These are phyloP conservation scores for Corythaeola cristata DNA, from an alignment of 2,113 vertebrate genomes.

Conservation along the genomic window DNA sequence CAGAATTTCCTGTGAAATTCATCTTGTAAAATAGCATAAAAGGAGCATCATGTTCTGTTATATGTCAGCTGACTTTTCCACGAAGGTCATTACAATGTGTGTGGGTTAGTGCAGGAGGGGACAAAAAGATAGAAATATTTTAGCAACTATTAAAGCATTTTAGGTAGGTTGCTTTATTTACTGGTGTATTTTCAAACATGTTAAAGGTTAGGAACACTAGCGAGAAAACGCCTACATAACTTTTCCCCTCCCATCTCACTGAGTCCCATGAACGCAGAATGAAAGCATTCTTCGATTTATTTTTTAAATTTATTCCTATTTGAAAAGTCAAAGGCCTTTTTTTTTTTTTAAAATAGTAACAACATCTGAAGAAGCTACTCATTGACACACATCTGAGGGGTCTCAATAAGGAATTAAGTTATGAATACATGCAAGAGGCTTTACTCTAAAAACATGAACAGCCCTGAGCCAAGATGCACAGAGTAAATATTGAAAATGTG, in stretches of 20 bases:
- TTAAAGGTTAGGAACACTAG: background rate
- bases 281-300: background rate
- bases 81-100: background rate
- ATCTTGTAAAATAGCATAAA: background rate
- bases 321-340: background rate
- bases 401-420: background rate
- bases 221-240: accelerated
- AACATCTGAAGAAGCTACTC: background rate
- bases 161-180: background rate
- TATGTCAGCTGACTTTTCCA: background rate
- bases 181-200: background rate
- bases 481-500: background rate
- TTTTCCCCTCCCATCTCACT: background rate
- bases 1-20: background rate
- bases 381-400: background rate
- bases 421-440: background rate
- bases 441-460: background rate
- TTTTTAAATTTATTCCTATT: background rate
- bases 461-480: background rate
- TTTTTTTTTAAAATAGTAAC: background rate
- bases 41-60: background rate
- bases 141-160: background rate
- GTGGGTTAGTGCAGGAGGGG: background rate
- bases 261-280: background rate
- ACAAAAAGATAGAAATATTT: background rate